Percentiles rank a stretch among this genome's conserved stretches.
Evolutionary conservation across 2,113 vertebrate genomes (phyloP).

Genomic region (Scomber scombrus): DNA sequence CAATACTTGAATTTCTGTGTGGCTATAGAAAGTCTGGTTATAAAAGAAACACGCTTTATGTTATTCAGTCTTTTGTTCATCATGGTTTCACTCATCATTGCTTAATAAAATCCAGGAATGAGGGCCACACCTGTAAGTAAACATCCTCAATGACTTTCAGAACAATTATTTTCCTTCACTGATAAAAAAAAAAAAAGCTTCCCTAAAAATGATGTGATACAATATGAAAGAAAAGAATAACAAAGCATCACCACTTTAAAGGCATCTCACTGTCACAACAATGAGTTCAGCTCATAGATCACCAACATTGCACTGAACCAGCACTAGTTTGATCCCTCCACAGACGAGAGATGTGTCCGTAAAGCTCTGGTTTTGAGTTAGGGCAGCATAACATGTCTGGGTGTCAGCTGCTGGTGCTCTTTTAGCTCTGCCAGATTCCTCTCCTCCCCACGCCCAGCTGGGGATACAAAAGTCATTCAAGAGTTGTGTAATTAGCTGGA

Average conservation of each 20-base stretch:
- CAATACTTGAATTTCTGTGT: too few species aligned
- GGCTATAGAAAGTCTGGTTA: too few species aligned
- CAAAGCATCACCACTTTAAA: background rate
- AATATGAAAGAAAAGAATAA: background rate
- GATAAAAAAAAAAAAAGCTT: too few species aligned
- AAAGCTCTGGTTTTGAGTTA: conserved; percentile 53
- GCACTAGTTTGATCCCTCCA: conserved; percentile 21
- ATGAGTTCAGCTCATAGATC: conserved; percentile 3
- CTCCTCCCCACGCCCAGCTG: conserved; percentile 56
- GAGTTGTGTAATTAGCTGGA: conserved; percentile 79
- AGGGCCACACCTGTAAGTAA: too few species aligned
- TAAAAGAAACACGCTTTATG: background rate
- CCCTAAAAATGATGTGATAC: background rate
- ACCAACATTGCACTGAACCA: background rate
- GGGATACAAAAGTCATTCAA: conserved; percentile 70
- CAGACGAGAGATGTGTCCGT: conserved; percentile 42
- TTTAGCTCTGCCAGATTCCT: conserved; percentile 69
- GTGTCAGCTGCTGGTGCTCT: conserved; percentile 77
- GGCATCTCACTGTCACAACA: background rate
- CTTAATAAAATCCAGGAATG: too few species aligned
- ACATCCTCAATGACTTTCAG: too few species aligned
- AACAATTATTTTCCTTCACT: too few species aligned
- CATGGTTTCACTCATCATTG: background rate
- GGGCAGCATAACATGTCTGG: conserved; percentile 59
- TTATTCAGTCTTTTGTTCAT: background rate